phyloP scores from a whole-genome alignment of 2,113 vertebrate species.

The Leucoraja erinaceus region DNA sequence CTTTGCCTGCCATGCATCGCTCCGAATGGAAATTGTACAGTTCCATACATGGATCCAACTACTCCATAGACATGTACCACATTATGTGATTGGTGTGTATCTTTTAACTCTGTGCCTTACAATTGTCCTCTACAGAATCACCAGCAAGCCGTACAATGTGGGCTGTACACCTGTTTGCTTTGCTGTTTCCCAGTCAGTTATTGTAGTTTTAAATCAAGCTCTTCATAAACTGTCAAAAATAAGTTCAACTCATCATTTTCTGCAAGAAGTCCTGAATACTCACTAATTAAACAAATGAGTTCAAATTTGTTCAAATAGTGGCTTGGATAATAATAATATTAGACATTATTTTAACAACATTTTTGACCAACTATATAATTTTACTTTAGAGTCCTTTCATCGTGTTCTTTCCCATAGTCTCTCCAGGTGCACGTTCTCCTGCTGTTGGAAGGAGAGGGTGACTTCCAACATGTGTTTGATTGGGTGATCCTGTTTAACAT shows the following conservation, averaged over 20 bases:
- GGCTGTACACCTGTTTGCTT: background rate
- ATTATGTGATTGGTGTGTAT: background rate
- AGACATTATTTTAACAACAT: background rate
- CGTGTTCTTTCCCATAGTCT: background rate
- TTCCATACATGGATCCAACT: background rate
- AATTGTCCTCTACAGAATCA: background rate
- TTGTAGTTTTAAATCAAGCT: background rate
- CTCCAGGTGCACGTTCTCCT: background rate
- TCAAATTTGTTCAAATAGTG: background rate
- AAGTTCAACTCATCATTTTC: background rate
- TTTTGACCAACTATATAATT: background rate
- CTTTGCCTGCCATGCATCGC: background rate
- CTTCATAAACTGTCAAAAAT: background rate
- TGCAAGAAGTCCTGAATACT: background rate
- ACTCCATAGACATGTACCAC: background rate
- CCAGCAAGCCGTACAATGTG: background rate
- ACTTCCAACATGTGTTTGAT: background rate
- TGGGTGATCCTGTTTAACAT: too few species aligned
- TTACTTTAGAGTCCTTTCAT: background rate
- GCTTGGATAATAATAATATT: background rate
- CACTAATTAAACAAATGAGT: background rate
- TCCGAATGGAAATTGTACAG: background rate
- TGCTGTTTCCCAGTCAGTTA: background rate
- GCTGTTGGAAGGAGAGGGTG: background rate
- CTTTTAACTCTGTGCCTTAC: background rate